phyloP scores from a whole-genome alignment of 1,140 invertebrate species.

The Gyrodactylus bullatarudis region DNA sequence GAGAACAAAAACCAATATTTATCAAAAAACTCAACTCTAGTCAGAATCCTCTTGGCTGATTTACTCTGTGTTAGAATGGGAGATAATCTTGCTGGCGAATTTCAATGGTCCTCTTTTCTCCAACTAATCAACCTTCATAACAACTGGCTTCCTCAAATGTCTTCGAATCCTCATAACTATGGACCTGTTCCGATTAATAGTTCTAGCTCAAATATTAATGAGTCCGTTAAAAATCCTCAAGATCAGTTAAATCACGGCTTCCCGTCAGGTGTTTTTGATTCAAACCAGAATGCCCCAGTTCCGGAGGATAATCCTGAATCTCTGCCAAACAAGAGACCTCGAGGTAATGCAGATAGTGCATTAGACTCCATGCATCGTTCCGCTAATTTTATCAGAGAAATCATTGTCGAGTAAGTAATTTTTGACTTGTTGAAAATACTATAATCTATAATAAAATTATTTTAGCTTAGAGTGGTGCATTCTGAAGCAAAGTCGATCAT shows the following conservation, averaged over 20 bases:
- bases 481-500: background rate
- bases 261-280: too few relatives aligned
- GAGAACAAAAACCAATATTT: background rate
- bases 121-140: background rate
- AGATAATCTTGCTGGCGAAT: background rate
- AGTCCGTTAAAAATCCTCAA: too few relatives aligned
- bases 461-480: background rate
- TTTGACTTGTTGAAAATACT: too few relatives aligned
- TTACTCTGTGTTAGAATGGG: background rate
- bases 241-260: too few relatives aligned
- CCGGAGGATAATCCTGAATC: too few relatives aligned
- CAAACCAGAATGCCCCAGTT: too few relatives aligned
- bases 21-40: background rate
- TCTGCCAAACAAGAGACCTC: too few relatives aligned
- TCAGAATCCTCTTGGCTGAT: background rate
- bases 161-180: background rate
- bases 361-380: background rate
- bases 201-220: background rate
- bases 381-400: background rate
- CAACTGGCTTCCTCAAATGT: background rate
- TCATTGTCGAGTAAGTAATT: background rate
- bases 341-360: background rate
- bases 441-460: background rate
- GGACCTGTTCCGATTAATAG: background rate
- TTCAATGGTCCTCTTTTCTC: background rate